Conservation (phyloP, 2,797 vertebrate genomes). For the Amniataba percoides region DNA sequence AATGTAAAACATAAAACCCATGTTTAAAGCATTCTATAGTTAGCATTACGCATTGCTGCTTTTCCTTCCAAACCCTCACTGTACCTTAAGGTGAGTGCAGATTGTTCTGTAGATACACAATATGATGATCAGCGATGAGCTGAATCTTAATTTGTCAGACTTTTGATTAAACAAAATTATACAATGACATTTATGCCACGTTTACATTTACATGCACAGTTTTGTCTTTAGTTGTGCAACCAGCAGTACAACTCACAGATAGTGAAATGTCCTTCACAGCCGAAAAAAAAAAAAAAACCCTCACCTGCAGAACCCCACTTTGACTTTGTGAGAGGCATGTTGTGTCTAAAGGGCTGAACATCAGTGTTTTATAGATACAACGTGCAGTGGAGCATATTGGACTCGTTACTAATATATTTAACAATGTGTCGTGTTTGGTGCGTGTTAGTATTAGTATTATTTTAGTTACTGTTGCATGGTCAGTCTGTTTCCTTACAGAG, state of each 20-base stretch:
- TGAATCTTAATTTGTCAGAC: too few relatives aligned
- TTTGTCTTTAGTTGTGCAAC: not conserved
- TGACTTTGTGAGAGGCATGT: not conserved
- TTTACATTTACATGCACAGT: not conserved
- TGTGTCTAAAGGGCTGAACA: not conserved
- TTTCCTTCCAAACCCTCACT: not conserved
- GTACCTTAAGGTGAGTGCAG: not conserved
- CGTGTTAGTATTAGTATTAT: too few relatives aligned
- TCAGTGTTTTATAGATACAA: not conserved
- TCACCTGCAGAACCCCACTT: not conserved
- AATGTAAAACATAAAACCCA: not conserved
- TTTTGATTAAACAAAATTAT: not conserved
- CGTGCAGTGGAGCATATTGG: not conserved
- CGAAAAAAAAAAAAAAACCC: not conserved
- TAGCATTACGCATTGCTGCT: not conserved
- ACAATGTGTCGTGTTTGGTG: not conserved
- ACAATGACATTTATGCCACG: not conserved
- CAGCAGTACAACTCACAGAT: not conserved
- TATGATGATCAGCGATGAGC: not conserved
- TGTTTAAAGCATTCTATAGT: not conserved
- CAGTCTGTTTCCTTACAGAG: not conserved
- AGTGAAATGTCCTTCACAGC: not conserved
- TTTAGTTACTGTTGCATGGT: not conserved
- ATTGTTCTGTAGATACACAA: not conserved
- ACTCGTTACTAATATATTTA: not conserved